phyloP scores from a whole-genome alignment of 2,113 vertebrate genomes.

The Labrus mixtus region DNA sequence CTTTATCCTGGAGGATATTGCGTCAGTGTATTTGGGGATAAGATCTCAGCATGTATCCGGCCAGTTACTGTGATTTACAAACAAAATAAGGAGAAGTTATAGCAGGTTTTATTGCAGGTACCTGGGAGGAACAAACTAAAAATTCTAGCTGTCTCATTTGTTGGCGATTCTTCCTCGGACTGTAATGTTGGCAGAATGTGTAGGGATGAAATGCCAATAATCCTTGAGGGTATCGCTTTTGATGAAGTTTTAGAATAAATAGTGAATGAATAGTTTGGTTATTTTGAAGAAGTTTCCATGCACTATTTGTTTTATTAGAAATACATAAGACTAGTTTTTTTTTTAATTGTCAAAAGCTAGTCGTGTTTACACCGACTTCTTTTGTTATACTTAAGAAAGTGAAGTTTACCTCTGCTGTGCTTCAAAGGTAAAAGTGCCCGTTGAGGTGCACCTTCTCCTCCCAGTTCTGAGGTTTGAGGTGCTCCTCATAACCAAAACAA shows the following conservation, averaged over 20 bases:
- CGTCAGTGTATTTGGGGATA: conserved; percentile 52
- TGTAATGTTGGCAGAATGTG: conserved; percentile 13
- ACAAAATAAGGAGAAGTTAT: conserved; percentile 23
- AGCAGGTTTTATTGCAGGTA: conserved; percentile 11
- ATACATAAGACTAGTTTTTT: conserved; percentile 1
- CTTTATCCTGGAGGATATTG: conserved; percentile 60
- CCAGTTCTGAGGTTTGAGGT: conserved; percentile 76
- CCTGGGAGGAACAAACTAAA: neutral
- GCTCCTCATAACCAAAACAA: conserved; percentile 74
- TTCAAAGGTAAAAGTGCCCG: conserved; percentile 37
- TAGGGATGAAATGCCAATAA: conserved; percentile 17
- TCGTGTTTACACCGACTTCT: neutral
- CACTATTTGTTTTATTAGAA: neutral
- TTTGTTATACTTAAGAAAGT: neutral
- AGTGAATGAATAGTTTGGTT: conserved; percentile 37
- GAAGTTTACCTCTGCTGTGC: neutral
- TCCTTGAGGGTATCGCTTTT: conserved; percentile 28
- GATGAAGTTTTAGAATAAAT: conserved; percentile 41
- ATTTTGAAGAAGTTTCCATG: conserved; percentile 18
- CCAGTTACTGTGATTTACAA: conserved; percentile 39
- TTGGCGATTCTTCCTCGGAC: conserved; percentile 2
- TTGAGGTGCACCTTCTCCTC: conserved; percentile 81
- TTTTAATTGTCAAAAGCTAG: neutral
- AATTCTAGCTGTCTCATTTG: neutral
- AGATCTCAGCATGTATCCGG: conserved; percentile 38